Conservation (phyloP, 2,113 vertebrate genomes). For the Centropristis striata region DNA sequence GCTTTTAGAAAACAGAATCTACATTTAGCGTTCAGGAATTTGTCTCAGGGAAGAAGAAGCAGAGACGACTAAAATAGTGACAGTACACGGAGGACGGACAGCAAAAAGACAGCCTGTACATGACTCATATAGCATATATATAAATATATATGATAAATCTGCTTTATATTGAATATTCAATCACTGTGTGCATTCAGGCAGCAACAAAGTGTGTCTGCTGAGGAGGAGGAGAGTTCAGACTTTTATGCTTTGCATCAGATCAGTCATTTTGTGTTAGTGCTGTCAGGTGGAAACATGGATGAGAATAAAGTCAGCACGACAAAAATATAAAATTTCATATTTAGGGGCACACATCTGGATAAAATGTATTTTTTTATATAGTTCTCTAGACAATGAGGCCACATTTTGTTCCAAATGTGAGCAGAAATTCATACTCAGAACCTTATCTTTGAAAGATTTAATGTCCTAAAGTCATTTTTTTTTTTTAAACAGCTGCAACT, state of each 20-base stretch:
- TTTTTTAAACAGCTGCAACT: too few relatives aligned
- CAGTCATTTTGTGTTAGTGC: slow-evolving; percentile 4
- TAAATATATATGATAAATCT: slow-evolving; percentile 25
- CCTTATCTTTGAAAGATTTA: too few relatives aligned
- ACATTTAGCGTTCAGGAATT: slow-evolving; percentile 41
- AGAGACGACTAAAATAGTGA: slow-evolving; percentile 4
- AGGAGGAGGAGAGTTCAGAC: background rate
- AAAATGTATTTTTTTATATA: too few relatives aligned
- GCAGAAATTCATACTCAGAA: too few relatives aligned
- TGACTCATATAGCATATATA: background rate
- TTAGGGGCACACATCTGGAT: background rate
- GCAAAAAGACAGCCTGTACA: background rate
- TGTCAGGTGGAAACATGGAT: background rate
- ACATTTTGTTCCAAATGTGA: too few relatives aligned
- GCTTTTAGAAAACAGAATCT: slow-evolving; percentile 42
- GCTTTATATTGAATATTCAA: slow-evolving; percentile 42
- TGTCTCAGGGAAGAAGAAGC: slow-evolving; percentile 27
- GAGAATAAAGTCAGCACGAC: background rate
- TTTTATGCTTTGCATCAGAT: slow-evolving; percentile 1
- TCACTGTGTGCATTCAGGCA: slow-evolving; percentile 47
- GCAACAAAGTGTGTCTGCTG: background rate
- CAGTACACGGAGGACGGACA: slow-evolving; percentile 11
- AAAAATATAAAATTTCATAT: background rate
- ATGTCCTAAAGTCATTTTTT: too few relatives aligned
- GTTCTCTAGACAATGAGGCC: too few relatives aligned